A percentile compares a stretch with the other conserved stretches of the same genome.
Evolutionary conservation across 2,888 invertebrate species (phyloP).

Genomic region (Diarsia dahlii): DNA sequence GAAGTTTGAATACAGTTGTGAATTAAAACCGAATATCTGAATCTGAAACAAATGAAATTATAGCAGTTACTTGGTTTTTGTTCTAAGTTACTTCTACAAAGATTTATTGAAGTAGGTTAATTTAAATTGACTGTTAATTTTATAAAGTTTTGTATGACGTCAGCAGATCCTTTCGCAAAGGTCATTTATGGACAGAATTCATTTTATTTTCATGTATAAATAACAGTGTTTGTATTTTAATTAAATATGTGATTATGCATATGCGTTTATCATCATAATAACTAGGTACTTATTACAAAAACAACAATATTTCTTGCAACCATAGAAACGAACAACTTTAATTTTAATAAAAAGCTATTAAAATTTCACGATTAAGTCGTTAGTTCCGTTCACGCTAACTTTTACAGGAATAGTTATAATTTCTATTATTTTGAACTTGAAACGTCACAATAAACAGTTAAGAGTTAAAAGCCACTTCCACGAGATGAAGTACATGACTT

Average conservation of each 20-base stretch:
- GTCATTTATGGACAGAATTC: not conserved
- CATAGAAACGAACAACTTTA: not conserved
- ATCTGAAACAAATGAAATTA: slow-evolving; percentile 93
- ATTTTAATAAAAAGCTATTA: not conserved
- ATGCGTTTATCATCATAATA: not conserved
- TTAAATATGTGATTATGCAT: no score
- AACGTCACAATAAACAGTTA: slow-evolving; percentile 26
- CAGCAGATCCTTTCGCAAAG: not conserved
- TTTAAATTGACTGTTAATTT: slow-evolving; percentile 19
- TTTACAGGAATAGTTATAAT: slow-evolving; percentile 15
- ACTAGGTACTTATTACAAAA: not conserved
- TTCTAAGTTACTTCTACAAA: slow-evolving; percentile 14
- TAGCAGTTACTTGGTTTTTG: slow-evolving; percentile 44
- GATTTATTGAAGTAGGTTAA: slow-evolving; percentile 21
- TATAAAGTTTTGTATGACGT: not conserved
- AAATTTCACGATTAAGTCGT: not conserved
- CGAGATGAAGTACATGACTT: slow-evolving; percentile 82
- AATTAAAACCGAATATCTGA: slow-evolving; percentile 99
- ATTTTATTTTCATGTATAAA: not conserved
- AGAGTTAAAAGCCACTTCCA: slow-evolving; percentile 70
- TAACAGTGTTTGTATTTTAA: not conserved
- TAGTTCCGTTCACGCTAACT: slow-evolving; percentile 23
- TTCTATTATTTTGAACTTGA: slow-evolving; percentile 15
- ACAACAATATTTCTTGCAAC: not conserved
- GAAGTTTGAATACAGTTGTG: slow-evolving; percentile 98